phyloP scores from a whole-genome alignment of 2,888 invertebrate genomes.

The Yponomeuta evonymella region DNA sequence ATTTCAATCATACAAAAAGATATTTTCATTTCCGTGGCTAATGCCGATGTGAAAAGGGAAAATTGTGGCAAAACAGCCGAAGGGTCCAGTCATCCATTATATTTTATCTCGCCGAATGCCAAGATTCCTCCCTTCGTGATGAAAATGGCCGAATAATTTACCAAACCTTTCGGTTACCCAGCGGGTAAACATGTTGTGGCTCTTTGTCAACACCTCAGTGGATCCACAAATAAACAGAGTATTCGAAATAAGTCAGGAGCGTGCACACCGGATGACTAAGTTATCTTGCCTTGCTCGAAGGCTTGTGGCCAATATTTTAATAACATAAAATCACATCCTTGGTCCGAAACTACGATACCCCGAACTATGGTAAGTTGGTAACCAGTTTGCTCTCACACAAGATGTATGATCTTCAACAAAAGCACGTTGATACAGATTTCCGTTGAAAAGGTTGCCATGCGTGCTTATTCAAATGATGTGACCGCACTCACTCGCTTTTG shows the following conservation, averaged over 20 bases:
- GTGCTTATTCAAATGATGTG: neutral
- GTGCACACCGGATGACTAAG: neutral
- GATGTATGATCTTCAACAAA: no score
- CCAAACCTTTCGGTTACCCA: neutral
- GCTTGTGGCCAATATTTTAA: no score
- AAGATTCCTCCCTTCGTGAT: neutral
- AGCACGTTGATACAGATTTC: no score
- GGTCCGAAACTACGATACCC: no score
- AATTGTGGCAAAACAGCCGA: neutral
- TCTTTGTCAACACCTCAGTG: constrained; percentile 1
- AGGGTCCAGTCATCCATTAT: neutral
- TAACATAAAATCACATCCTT: no score
- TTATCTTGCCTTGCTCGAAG: no score
- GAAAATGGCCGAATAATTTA: neutral
- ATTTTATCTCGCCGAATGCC: neutral
- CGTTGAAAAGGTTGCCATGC: no score
- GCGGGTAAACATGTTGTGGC: neutral
- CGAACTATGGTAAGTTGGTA: no score
- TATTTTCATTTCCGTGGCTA: constrained; percentile 1
- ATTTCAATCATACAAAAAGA: neutral
- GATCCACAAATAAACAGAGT: neutral
- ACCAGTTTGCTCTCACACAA: no score
- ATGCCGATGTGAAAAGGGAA: neutral
- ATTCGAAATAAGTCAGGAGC: neutral
- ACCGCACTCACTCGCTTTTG: neutral